These are phyloP conservation scores for Mizuhopecten yessoensis DNA, from an alignment of 1,140 invertebrate species.

Conservation along the genomic window DNA sequence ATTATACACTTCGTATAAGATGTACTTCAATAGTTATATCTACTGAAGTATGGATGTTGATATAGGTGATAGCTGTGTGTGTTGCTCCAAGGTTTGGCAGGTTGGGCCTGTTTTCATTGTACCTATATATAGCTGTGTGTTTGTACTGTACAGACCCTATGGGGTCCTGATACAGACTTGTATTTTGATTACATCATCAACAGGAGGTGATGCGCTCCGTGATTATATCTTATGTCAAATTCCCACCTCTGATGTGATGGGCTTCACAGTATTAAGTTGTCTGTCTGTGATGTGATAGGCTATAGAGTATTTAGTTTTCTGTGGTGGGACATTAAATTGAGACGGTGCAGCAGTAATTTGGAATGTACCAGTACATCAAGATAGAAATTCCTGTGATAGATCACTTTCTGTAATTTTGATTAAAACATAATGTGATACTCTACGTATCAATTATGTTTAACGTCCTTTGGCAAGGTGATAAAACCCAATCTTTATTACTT, in stretches of 20 bases:
- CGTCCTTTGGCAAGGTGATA: background rate
- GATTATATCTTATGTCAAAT: background rate
- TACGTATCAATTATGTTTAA: background rate
- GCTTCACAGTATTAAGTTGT: background rate
- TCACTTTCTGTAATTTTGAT: background rate
- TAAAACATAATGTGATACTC: background rate
- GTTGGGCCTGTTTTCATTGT: background rate
- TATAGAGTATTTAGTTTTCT: background rate
- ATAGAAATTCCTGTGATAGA: background rate
- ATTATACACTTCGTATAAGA: too few relatives aligned
- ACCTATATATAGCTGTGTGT: background rate
- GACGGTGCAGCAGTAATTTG: background rate
- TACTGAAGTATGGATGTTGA: background rate
- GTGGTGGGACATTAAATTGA: too few relatives aligned
- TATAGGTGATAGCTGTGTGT: background rate
- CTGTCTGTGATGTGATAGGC: background rate
- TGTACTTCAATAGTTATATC: background rate
- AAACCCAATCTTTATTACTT: background rate
- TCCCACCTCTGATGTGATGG: background rate
- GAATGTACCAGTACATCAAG: background rate
- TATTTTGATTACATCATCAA: constrained; percentile 5
- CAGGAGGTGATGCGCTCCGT: background rate
- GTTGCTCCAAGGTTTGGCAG: background rate
- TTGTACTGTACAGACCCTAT: too few relatives aligned
- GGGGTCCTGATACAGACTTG: background rate